These are phyloP conservation scores for Columba janthina DNA, from an alignment of 2,113 vertebrate species.

Conservation along the genomic window DNA sequence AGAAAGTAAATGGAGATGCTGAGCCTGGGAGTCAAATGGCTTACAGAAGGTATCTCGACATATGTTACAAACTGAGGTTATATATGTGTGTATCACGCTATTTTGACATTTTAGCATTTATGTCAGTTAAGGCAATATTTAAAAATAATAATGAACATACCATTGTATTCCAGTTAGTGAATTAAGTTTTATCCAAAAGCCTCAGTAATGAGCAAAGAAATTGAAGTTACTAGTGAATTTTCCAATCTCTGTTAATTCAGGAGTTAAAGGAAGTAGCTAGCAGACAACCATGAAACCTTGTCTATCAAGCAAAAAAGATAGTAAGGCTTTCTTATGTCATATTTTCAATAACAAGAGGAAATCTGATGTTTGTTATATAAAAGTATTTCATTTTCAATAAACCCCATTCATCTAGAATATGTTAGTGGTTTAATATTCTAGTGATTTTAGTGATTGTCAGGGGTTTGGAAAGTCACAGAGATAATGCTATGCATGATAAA, in stretches of 20 bases:
- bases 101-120: neutral
- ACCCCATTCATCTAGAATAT: neutral
- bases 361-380: neutral
- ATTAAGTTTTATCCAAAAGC: neutral
- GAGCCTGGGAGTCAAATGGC: neutral
- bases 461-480: neutral
- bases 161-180: neutral
- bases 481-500: neutral
- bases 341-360: neutral
- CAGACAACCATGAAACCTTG: neutral
- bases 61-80: neutral
- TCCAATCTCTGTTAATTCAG: neutral
- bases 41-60: neutral
- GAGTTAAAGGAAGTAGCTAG: neutral
- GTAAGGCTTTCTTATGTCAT: neutral
- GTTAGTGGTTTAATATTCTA: neutral
- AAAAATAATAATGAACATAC: neutral
- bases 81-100: neutral
- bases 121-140: neutral
- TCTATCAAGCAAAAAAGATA: neutral
- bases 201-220: neutral
- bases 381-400: neutral
- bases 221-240: neutral
- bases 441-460: neutral
- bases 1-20: neutral